Evolutionary conservation across 2,888 invertebrate species (phyloP).

Genomic region (Pachydiplax longipennis): DNA sequence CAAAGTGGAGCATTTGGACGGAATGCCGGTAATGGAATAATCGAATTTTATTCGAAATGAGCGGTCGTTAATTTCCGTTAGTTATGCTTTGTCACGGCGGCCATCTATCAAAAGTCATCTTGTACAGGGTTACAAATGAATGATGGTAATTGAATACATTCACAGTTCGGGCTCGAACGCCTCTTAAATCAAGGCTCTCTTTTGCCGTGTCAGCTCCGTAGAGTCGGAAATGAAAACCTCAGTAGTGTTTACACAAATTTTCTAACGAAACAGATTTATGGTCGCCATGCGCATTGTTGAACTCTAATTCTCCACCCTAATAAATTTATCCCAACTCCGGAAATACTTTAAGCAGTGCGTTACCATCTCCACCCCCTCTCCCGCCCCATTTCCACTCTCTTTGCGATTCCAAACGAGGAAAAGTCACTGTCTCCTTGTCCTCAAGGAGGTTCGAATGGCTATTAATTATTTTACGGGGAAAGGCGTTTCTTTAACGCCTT

Average conservation of each 20-base stretch:
- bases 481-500: conserved; percentile 34
- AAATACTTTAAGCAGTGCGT: not conserved
- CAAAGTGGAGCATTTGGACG: not conserved
- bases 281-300: not conserved
- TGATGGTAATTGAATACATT: not conserved
- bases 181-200: not conserved
- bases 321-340: not conserved
- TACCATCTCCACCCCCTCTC: not conserved
- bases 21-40: not conserved
- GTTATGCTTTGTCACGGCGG: not conserved
- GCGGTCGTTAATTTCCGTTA: not conserved
- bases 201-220: not conserved
- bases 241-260: not conserved
- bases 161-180: not conserved
- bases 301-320: not conserved
- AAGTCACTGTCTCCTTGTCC: not conserved
- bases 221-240: not conserved
- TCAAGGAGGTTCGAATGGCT: not conserved
- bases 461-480: conserved; percentile 8
- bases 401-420: not conserved
- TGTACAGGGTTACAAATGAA: not conserved
- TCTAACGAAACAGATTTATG: not conserved
- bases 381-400: not conserved
- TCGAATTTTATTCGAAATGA: not conserved
- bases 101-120: not conserved